Base-by-base conservation (phyloP, 1,140 invertebrate species). In the Tetramorium parvispinum region DNA sequence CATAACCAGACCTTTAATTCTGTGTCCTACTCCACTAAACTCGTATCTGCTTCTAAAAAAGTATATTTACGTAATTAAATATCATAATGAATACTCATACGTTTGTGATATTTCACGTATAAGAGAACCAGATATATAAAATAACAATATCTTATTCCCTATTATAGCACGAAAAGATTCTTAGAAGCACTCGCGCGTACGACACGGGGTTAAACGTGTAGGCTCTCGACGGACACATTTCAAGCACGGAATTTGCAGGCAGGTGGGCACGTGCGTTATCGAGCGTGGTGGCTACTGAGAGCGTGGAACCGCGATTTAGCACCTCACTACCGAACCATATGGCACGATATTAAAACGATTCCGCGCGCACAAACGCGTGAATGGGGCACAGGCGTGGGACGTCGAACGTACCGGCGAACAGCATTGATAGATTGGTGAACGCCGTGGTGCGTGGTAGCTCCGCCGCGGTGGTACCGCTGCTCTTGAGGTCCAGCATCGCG, bases 401-500 rank as follows among this genome's bases (percentile, higher is more conserved):
- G 46, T 37, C 40, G 53, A 49, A 90, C 94, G 93, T 96, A 97
- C 96, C 96, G 90, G 96, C 96, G 93, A 96, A 96, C 85, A 97
- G 94, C 96, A 97, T 97, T 55, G 96, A 96, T 91, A 97, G 95
- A 93, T 97, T 97, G 85, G 96, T 96, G 89, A 96, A 96, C 85
- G 96, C 96, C 21, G 95, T 95, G 68, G 94, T 95, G 71, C 95
- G 96, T 94, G 92, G 96, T 94, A 91, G 94, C 95, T 95, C 96
- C 93, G 93, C 95, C 95, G 92, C 96, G 94, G 95, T 97, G 94
- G 94, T 96, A 95, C 95, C 94, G 95, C 95, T 96, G 94, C 95
- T 96, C 93, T 97, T 97, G 91, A 97, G 96, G 95, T 97, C 96
- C 93, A 97, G 94, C 96, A 97, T 97, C 91, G 90, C 93, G 89